Evolutionary conservation across 2,113 vertebrate genomes (phyloP).

Genomic region (Pseudolaguvia tuberculata): DNA sequence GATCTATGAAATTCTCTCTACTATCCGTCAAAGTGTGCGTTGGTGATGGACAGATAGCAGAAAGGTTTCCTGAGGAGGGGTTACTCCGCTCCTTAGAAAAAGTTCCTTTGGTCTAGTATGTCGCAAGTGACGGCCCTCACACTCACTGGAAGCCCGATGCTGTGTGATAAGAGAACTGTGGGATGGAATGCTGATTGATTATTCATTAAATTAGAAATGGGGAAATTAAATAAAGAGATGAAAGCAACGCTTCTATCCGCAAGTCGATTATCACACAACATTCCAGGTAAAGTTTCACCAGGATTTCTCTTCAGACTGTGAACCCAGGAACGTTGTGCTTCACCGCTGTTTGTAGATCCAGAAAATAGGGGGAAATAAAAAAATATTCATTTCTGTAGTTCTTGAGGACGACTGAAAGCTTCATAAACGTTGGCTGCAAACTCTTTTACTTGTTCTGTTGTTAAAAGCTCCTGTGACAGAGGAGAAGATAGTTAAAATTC

Average conservation of each 20-base stretch:
- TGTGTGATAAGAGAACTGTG: not conserved
- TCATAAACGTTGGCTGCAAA: slow-evolving; percentile 97
- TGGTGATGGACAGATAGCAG: too few species aligned
- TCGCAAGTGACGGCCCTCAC: not conserved
- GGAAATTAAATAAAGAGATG: not conserved
- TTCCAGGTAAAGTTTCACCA: not conserved
- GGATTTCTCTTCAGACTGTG: not conserved
- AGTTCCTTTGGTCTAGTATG: too few species aligned
- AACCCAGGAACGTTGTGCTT: slow-evolving; percentile 11
- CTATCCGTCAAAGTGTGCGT: not conserved
- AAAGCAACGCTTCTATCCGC: not conserved
- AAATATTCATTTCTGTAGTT: slow-evolving; percentile 79
- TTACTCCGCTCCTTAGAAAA: not conserved
- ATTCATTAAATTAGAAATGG: not conserved
- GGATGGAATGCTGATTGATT: not conserved
- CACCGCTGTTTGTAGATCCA: not conserved
- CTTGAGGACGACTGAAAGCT: slow-evolving; percentile 88
- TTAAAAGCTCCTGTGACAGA: slow-evolving; percentile 84
- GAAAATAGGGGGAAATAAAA: not conserved
- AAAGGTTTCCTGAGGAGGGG: too few species aligned
- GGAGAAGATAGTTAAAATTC: too few species aligned
- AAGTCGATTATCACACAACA: not conserved
- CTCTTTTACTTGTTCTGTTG: slow-evolving; percentile 92
- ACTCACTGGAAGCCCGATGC: not conserved
- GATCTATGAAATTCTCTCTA: not conserved